Conservation (phyloP, 2,797 vertebrate genomes). For the Myotis planiceps region DNA sequence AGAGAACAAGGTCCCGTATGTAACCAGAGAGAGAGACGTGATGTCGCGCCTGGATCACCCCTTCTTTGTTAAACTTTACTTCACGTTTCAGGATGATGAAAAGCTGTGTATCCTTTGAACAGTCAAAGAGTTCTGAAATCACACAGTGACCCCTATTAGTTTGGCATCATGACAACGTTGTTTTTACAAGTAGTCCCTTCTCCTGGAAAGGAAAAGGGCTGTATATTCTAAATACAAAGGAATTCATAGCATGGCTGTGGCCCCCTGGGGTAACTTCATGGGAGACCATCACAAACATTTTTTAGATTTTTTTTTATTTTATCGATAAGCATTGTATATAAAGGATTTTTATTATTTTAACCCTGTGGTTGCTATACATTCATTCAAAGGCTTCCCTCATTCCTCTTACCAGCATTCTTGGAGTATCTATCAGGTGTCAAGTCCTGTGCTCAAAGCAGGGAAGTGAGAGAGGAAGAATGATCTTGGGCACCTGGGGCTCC, state of each 20-base stretch:
- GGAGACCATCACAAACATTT: background rate
- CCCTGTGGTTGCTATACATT: background rate
- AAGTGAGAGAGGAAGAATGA: background rate
- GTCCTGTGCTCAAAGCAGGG: background rate
- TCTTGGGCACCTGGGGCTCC: background rate
- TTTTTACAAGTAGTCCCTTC: background rate
- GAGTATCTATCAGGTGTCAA: background rate
- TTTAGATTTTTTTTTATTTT: background rate
- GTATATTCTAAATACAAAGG: background rate
- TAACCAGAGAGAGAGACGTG: conserved; percentile 97
- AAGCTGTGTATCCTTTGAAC: conserved; percentile 98
- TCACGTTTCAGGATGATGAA: conserved; percentile 99
- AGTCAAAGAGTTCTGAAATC: background rate
- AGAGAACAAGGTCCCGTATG: conserved; percentile 98
- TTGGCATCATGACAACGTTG: conserved; percentile 10
- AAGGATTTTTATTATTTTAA: background rate
- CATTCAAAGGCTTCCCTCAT: background rate
- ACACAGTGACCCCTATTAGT: background rate
- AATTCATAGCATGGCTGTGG: background rate
- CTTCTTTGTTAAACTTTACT: conserved; percentile 99
- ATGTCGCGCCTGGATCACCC: conserved; percentile 98
- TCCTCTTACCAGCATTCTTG: background rate
- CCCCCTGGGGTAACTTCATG: background rate
- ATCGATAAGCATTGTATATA: background rate
- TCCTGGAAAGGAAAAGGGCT: background rate